Evolutionary conservation across 2,888 invertebrate genomes (phyloP), one percentile per base, ranked within the genome.

Genomic region (Pseudococcus longispinus): DNA sequence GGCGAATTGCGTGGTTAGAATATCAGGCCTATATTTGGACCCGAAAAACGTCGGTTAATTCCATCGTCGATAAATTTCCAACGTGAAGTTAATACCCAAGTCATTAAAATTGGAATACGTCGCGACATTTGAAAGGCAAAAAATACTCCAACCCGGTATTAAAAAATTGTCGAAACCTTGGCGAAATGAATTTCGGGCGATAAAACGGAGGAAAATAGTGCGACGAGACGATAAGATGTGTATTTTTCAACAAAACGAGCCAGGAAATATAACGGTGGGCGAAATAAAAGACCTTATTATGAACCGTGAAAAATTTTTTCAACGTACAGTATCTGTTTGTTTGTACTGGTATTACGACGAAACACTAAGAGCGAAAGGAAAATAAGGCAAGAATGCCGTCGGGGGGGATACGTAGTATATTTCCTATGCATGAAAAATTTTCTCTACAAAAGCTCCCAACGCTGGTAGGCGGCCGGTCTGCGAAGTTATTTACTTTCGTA

Each of bases 401-500:
- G 37, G 5, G 42, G 42, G 32, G 42, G 42, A 80, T 80, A 80
- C n/a, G n/a, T 80, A 2, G 9, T 37, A 37, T 37, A 8, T 42
- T 60, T 80, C 70, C 77, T 80, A 80, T 42, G 77, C 29, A 15
- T 42, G 77, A 42, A 42, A 80, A 80, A 80, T 80, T 80, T 80
- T 80, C 42, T 42, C 20, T 80, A 80, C 26, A 80, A 80, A 42
- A 80, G 42, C 29, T 80, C 13, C 60, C 60, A 23, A 0, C 55
- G n/a, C 23, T n/a, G 20, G 4, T 13, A 32, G 55, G 18, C 37
- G n/a, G 2, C 26, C 20, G 2, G 70, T 70, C 70, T 70, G 29
- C 70, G 15, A 70, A 70, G 70, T 80, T 80, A 80, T 80, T 80
- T 80, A 80, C 77, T 80, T 80, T 80, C 11, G 77, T 80, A 20